Evolutionary conservation across 2,113 vertebrate genomes (phyloP), one percentile per base, ranked within the genome.

Genomic region (Toxotes chatareus): DNA sequence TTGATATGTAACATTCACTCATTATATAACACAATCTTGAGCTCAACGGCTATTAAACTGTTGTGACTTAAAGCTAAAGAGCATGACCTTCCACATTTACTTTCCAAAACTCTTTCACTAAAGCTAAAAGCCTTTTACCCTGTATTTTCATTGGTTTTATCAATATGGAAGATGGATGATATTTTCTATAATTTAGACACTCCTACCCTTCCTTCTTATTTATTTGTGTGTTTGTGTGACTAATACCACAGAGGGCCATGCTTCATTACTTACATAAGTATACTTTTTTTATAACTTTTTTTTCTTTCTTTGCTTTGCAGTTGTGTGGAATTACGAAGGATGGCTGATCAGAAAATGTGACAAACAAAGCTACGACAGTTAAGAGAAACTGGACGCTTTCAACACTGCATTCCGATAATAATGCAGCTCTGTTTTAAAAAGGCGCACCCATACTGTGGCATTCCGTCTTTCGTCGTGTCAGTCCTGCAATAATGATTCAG

Each of bases 381-480:
- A 27, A 27, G 23, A 55, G n/a, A 70, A 76, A 14, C 40, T 47
- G 19, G 5, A 51, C 32, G 34, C 19, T 57, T 38, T 67, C 70
- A 59, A 31, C 7, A 63, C 47, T 53, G 61, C 65, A 75, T 66
- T 79, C 44, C 42, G 31, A 21, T 31, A 57, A 61, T 59, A 44
- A 61, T 32, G 62, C 23, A 59, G 42, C 8, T 27, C 21, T 75
- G 56, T 83, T 85, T 80, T 63, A 7, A 51, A 87, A 68, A 79
- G 80, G 21, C 68, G 19, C 82, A 71, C 73, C 85, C 73, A 72
- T 34, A 79, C 31, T 61, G 59, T 34, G 80, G 61, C 72, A 71
- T 74, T 79, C 87, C 34, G 57, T 86, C 66, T 73, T 66, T 31
- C 68, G 60, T 82, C 55, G 11, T 27, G 46, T 65, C 82, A 68